These are phyloP conservation scores for Zophobas morio DNA, from an alignment of 1,140 invertebrate genomes.

Conservation along the genomic window DNA sequence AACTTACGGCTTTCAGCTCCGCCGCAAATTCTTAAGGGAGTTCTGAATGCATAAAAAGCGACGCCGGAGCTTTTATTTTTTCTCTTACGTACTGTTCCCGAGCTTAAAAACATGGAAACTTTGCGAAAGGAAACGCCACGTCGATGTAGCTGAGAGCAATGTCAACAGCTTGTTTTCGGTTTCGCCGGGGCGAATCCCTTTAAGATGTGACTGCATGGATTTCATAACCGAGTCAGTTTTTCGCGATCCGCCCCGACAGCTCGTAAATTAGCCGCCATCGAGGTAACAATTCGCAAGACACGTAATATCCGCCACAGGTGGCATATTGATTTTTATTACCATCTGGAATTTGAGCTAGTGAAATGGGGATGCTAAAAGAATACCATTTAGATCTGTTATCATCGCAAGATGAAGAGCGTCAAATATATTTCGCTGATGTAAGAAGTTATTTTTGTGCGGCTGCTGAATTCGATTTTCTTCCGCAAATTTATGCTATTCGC, in stretches of 20 bases:
- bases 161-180: no score
- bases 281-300: constrained; percentile 23
- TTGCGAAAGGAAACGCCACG: no score
- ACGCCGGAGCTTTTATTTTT: not conserved
- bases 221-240: no score
- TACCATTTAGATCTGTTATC: constrained; percentile 55
- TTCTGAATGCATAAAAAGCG: not conserved
- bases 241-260: no score
- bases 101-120: no score
- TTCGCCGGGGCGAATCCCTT: no score
- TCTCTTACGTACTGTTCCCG: not conserved
- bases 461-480: constrained; percentile 51
- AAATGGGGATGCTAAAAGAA: constrained; percentile 52
- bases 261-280: not conserved
- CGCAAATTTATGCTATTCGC: constrained; percentile 54
- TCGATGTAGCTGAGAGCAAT: no score
- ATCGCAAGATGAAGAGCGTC: constrained; percentile 54
- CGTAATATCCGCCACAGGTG: constrained; percentile 49
- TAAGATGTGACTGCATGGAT: no score
- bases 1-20: not conserved
- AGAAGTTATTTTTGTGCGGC: constrained; percentile 49
- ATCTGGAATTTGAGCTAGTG: constrained; percentile 41
- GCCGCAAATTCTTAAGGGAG: not conserved
- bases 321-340: constrained; percentile 53
- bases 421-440: constrained; percentile 53